Evolutionary conservation across 2,888 invertebrate species (phyloP).

Genomic region (Ophion ventricosus): DNA sequence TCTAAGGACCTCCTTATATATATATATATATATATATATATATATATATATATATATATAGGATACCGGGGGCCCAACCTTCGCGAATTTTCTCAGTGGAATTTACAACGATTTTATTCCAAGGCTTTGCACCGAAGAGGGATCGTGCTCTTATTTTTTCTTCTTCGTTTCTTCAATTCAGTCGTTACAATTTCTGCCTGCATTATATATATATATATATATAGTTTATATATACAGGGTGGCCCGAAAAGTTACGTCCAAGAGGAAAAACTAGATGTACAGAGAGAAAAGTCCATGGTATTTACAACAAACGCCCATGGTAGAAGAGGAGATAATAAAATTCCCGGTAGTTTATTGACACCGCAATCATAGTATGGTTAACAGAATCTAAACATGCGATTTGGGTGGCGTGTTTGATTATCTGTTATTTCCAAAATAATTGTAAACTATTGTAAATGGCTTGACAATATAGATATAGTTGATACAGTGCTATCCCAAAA

Average conservation of each 20-base stretch:
- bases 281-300: too few relatives aligned
- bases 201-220: not conserved
- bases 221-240: not conserved
- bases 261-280: not conserved
- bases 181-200: constrained; percentile 43
- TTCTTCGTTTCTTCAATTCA: constrained; percentile 37
- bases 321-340: too few relatives aligned
- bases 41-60: constrained; percentile 11
- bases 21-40: not conserved
- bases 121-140: constrained; percentile 20
- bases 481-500: too few relatives aligned
- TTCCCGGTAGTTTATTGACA: too few relatives aligned
- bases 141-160: constrained; percentile 11
- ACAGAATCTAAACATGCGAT: too few relatives aligned
- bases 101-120: constrained; percentile 63
- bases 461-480: too few relatives aligned
- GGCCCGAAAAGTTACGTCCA: not conserved
- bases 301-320: too few relatives aligned
- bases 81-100: constrained; percentile 48
- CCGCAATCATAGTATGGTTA: too few relatives aligned
- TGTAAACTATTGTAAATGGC: too few relatives aligned
- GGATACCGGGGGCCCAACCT: constrained; percentile 31
- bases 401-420: too few relatives aligned
- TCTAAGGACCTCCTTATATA: not conserved
- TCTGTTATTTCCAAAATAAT: too few relatives aligned